Evolutionary conservation across 2,888 invertebrate species (phyloP), one percentile per base, ranked within the genome.

Genomic region (Xestia xanthographa): DNA sequence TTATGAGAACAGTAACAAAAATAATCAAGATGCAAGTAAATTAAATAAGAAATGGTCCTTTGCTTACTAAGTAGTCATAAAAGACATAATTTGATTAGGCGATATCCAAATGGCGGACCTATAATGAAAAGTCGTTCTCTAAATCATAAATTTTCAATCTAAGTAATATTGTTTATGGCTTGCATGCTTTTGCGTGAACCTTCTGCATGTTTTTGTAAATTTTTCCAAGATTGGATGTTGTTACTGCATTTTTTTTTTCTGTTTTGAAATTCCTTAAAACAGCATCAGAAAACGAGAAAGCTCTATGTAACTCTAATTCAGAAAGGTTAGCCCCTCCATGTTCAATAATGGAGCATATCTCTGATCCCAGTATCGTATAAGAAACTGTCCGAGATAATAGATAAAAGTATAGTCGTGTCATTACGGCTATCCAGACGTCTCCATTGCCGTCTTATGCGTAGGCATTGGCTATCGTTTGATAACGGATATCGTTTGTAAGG

Each of bases 401-500:
- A 90, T 90, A 89, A 88, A 83, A 82, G 63, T 83, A 79, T 82
- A 76, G 85, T 75, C 85, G 81, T 90, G 81, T 90, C 90, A 90
- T 92, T 92, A 91, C 73, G 75, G 83, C 86, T 78, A 91, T 91
- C 86, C 81, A 91, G 90, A 92, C 90, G 90, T 91, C 92, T 93
- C 89, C 85, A 92, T 92, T 86, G 90, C 89, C 85, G 75, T 82
- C 81, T 77, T 77, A 69, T 86, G 87, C 87, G 86, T 87, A 86
- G 86, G 86, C 85, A 82, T 82, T 81, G 79, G 78, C 74, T 77
- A 85, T 87, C 80, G 67, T 75, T 66, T 67, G 82, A 86, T 87
- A 81, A 85, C 70, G 66, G 60, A 73, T 20, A 22, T n/a, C n/a
- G n/a, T n/a, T n/a, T 11, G 60, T 79, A 68, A 77, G 79, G 72